Evolutionary conservation across 2,888 invertebrate genomes (phyloP), one percentile per base, ranked within the genome.

Genomic region (Pasiphila rectangulata): DNA sequence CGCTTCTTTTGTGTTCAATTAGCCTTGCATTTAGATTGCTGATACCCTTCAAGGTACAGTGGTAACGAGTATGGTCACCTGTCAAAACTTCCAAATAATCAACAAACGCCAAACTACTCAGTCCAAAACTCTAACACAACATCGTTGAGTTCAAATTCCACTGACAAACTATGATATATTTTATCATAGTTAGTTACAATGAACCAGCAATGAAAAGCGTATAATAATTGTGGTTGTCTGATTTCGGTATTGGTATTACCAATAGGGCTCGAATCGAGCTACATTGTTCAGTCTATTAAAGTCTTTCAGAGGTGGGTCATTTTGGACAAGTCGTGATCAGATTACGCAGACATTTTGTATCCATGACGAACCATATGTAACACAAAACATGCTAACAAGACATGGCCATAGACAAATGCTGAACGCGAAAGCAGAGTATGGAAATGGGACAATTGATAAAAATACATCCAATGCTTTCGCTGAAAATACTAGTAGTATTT

Each of bases 71-170:
- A 69, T 81, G 87, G 87, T 86, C 87, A 84, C 80, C 88, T 88
- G 88, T 88, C 87, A 88, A 87, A 83, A 83, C 69, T 82, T 88
- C 87, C 83, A 84, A 87, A 87, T 78, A 86, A 85, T 87, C 87
- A 85, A 72, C 77, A 73, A 68, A 65, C 66, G 61, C 60, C 25
- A 61, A 59, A 64, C 61, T 53, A 23, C 59, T 57, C 47, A 51
- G 42, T 56, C 48, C 51, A 41, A 56, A 32, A 29, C 48, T 51
- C 50, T 44, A 56, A 48, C 27, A 20, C 42, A 46, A 55, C 52
- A 62, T 56, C 53, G 51, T 5, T 30, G 12, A 20, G 30, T 49
- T 23, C 19, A 4, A 3, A 20, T 16, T 58, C 32, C 61, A 69
- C 63, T 50, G 56, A n/a, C 57, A 39, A 17, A 25, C 32, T 63